These are phyloP conservation scores for Coendou prehensilis DNA, from an alignment of 2,797 vertebrate genomes.

Conservation along the genomic window DNA sequence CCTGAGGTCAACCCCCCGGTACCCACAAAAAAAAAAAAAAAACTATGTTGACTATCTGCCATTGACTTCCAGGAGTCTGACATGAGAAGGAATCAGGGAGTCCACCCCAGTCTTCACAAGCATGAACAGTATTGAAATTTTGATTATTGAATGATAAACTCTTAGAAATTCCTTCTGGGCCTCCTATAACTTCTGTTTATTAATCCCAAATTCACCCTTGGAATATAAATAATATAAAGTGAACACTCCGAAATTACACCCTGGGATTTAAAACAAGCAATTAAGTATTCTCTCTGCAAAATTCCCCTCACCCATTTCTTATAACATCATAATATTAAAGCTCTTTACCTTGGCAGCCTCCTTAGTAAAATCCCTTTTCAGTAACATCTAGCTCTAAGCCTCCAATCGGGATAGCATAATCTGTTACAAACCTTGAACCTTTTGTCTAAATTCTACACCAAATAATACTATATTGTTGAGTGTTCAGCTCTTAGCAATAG, in stretches of 20 bases:
- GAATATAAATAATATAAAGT: slow-evolving; percentile 16
- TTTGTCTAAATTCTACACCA: neutral
- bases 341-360: neutral
- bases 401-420: neutral
- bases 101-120: neutral
- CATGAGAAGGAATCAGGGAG: neutral
- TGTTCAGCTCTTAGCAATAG: neutral
- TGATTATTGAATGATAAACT: neutral
- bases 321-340: neutral
- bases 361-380: neutral
- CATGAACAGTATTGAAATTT: slow-evolving; percentile 36
- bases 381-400: neutral
- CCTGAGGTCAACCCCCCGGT: no score
- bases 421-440: neutral
- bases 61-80: neutral
- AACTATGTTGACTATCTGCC: neutral
- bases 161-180: slow-evolving; percentile 5
- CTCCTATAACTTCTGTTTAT: neutral
- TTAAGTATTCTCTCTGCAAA: neutral
- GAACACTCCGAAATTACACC: slow-evolving; percentile 4
- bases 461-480: neutral
- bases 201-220: neutral
- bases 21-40: neutral
- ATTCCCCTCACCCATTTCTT: neutral
- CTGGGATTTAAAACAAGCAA: neutral